A percentile compares a stretch with the other conserved stretches of the same genome.
Evolutionary conservation across 1,140 invertebrate species (phyloP).

Genomic region (Phortica variegata): DNA sequence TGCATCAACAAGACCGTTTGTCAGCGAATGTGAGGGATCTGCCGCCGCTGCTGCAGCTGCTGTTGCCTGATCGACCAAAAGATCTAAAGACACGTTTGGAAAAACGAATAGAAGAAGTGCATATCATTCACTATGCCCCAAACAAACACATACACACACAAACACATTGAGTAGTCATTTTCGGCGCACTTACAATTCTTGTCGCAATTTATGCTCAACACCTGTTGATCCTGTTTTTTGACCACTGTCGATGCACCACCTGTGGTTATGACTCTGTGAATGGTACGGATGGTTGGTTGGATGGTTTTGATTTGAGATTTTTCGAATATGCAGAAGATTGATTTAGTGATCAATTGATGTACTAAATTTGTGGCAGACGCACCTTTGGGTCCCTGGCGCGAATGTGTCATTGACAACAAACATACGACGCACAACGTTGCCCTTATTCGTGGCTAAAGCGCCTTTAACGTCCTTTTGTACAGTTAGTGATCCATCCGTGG

Average conservation of each 20-base stretch:
- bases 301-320: too few relatives aligned
- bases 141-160: conserved; percentile 25
- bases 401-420: conserved; percentile 56
- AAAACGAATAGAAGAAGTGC: too few relatives aligned
- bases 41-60: conserved; percentile 29
- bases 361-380: conserved; percentile 17
- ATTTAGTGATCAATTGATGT: not conserved
- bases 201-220: conserved; percentile 51
- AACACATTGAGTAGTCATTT: conserved; percentile 23
- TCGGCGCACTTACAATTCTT: conserved; percentile 54
- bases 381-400: conserved; percentile 52
- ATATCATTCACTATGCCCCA: too few relatives aligned
- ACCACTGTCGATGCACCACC: conserved; percentile 44
- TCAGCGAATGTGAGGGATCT: conserved; percentile 40
- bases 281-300: conserved; percentile 2
- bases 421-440: conserved; percentile 55
- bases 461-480: conserved; percentile 56
- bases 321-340: too few relatives aligned
- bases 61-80: conserved; percentile 50
- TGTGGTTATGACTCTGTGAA: conserved; percentile 49
- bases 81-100: conserved; percentile 41
- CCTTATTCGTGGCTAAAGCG: conserved; percentile 42
- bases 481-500: conserved; percentile 53
- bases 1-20: conserved; percentile 54
- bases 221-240: conserved; percentile 56